Evolutionary conservation across 2,888 invertebrate species (phyloP), one percentile per base, ranked within the genome.

Genomic region (Leuctra nigra): DNA sequence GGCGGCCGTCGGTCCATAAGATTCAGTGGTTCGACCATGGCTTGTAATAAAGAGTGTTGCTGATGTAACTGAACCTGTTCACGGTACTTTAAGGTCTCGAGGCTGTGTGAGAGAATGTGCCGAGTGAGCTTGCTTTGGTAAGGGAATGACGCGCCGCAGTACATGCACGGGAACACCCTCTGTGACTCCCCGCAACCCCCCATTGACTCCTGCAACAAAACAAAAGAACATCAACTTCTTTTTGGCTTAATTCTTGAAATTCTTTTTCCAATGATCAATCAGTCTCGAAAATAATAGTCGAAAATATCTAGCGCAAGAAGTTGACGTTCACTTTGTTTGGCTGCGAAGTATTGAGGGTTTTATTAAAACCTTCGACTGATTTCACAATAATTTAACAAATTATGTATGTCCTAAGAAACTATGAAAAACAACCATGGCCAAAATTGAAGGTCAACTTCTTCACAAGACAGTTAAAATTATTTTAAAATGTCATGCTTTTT

Each of bases 371-470:
- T 23, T 44, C n/a, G 44, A 53, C 24, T 50, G 50, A 53, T 36
- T 39, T 29, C 53, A 39, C 36, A 29, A 24, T 23, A 47, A 38
- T 57, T 59, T 58, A 53, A 57, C 53, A 57, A n/a, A n/a, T n/a
- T n/a, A n/a, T n/a, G n/a, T 59, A 44, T 54, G 54, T 25, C 50
- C 56, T 54, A 59, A 54, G 46, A 54, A 52, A 55, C 48, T 62
- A 65, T 62, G 72, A 70, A 70, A 82, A 79, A 78, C 82, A 84
- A 84, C 83, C 84, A 85, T 85, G 84, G 87, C 86, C 84, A 84
- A 86, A 85, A 89, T 89, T 87, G 88, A 88, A 87, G 87, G 89
- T 90, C 89, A 90, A 90, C 89, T 91, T 89, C 89, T 89, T 87
- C 87, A 87, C 83, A 77, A 65, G 63, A 65, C 63, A 60, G 57